A percentile compares a stretch with the other conserved stretches of the same genome.
Conservation (phyloP, 2,113 vertebrate genomes). For the Halichoerus grypus region DNA sequence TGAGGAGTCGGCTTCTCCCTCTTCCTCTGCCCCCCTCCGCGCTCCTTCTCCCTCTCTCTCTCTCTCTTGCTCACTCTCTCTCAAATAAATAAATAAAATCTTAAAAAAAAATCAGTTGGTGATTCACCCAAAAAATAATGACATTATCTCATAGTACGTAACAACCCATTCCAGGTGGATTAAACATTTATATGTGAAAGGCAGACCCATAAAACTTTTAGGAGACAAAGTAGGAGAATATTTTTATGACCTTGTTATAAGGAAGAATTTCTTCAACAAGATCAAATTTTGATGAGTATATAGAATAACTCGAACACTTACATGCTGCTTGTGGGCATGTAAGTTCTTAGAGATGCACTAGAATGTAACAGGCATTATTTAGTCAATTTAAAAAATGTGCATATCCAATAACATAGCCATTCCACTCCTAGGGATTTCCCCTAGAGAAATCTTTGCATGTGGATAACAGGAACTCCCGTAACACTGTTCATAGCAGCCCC, state of each 20-base stretch:
- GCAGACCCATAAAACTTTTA: neutral
- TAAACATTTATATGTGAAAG: neutral
- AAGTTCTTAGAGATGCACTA: neutral
- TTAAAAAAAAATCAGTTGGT: neutral
- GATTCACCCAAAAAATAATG: neutral
- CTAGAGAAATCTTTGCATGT: neutral
- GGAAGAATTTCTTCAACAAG: neutral
- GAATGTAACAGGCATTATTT: neutral
- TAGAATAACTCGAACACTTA: neutral
- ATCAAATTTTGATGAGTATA: neutral
- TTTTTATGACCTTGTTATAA: neutral
- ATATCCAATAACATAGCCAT: neutral
- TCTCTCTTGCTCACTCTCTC: neutral
- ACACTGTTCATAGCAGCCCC: neutral
- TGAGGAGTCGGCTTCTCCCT: neutral
- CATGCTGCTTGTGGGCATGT: neutral
- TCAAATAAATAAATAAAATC: neutral
- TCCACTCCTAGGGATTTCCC: neutral
- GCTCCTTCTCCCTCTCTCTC: neutral
- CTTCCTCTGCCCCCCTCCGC: no score
- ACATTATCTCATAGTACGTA: neutral
- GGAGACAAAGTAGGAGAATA: neutral
- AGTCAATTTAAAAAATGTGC: constrained; percentile 4
- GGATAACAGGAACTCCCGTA: neutral
- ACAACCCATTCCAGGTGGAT: neutral